Percentiles rank a stretch among this genome's conserved stretches.
These are phyloP conservation scores for Pardosa pseudoannulata DNA, from an alignment of 2,888 invertebrate genomes.

Conservation along the genomic window DNA sequence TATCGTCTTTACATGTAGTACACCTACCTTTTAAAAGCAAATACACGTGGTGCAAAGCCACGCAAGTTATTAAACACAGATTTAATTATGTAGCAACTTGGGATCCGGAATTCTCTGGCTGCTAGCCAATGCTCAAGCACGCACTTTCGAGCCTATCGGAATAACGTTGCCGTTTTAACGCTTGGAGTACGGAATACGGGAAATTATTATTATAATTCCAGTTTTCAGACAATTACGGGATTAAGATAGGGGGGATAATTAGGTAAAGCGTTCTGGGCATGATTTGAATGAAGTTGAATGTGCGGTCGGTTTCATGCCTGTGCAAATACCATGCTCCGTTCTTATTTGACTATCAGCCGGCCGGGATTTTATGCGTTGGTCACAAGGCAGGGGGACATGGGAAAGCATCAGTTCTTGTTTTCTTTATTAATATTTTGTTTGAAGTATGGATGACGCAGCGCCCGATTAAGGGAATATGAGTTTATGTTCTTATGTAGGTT, in stretches of 20 bases:
- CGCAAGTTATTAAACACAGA: constrained; percentile 57
- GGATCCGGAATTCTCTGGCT: constrained; percentile 9
- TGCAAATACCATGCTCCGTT: not conserved
- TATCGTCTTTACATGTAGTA: not conserved
- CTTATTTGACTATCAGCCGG: too few species aligned
- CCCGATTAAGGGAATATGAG: too few species aligned
- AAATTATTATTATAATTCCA: constrained; percentile 12
- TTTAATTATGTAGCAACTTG: constrained; percentile 58
- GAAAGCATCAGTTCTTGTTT: too few species aligned
- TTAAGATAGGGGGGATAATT: not conserved
- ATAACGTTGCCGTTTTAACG: constrained; percentile 49
- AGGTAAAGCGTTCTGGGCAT: not conserved
- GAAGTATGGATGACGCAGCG: too few species aligned
- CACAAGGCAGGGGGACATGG: too few species aligned
- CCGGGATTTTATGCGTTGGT: too few species aligned
- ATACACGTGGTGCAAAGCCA: constrained; percentile 47
- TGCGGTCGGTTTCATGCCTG: not conserved
- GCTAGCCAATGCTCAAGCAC: not conserved
- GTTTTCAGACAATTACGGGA: not conserved
- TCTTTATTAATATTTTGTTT: too few species aligned
- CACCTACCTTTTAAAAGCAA: constrained; percentile 60
- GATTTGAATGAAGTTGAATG: constrained; percentile 5
- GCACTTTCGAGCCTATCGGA: constrained; percentile 28
- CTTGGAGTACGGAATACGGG: constrained; percentile 5
- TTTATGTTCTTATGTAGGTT: too few species aligned